phyloP scores from a whole-genome alignment of 2,113 vertebrate genomes.

The Felis catus region F.catus_Fca126_mat1.0 CM031417.1:60198001-60198500 shows the following conservation, averaged over 20 bases:
- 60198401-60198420: conserved; percentile 29
- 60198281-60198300: conserved; percentile 14
- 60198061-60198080: background rate
- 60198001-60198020: conserved; percentile 27
- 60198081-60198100: background rate
- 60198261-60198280: conserved; percentile 56
- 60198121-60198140: background rate
- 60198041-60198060: conserved; percentile 12
- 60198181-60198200: conserved; percentile 93
- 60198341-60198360: background rate
- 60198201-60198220: conserved; percentile 97
- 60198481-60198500: background rate
- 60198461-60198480: background rate
- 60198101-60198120: conserved; percentile 32
- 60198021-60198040: background rate
- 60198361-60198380: conserved; percentile 23
- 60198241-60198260: conserved; percentile 47
- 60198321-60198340: background rate
- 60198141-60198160: conserved; percentile 58
- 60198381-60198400: background rate
- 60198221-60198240: conserved; percentile 92
- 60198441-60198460: background rate
- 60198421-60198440: conserved; percentile 19
- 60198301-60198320: conserved; percentile 6
- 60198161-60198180: conserved; percentile 91